Percentiles rank a stretch among this genome's conserved stretches.
Evolutionary conservation across 2,113 vertebrate species (phyloP).

Genomic region (Setophaga coronata): DNA sequence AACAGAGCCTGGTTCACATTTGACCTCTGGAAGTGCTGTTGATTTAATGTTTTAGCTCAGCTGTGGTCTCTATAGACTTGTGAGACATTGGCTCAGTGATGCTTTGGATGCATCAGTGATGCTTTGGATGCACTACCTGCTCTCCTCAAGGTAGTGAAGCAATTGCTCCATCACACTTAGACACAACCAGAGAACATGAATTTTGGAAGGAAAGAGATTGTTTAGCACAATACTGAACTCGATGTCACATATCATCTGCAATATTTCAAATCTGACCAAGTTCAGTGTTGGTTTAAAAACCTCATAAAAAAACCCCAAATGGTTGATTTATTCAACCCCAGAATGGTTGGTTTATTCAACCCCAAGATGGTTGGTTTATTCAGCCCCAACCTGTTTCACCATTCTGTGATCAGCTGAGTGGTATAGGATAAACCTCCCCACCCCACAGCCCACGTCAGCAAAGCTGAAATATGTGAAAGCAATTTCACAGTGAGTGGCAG

Average conservation of each 20-base stretch:
- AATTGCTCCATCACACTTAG: neutral
- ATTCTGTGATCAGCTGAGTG: neutral
- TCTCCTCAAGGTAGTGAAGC: neutral
- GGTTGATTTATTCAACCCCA: too few relatives aligned
- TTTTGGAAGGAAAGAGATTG: neutral
- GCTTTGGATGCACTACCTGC: neutral
- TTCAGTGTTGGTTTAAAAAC: neutral
- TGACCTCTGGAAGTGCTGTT: neutral
- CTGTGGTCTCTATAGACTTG: neutral
- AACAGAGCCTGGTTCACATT: neutral
- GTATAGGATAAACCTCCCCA: neutral
- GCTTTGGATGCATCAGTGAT: neutral
- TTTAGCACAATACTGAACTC: neutral
- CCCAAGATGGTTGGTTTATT: neutral
- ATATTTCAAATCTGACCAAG: neutral
- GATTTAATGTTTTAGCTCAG: neutral
- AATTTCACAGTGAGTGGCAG: neutral
- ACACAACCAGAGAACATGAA: neutral
- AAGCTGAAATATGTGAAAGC: neutral
- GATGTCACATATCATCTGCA: neutral
- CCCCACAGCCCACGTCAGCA: accelerated
- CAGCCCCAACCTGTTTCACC: neutral
- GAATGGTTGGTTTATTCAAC: neutral
- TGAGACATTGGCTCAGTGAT: neutral
- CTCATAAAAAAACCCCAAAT: neutral